These are phyloP conservation scores for Onychomys leucogaster DNA, from an alignment of 2,797 vertebrate genomes.

Conservation along the genomic window DNA sequence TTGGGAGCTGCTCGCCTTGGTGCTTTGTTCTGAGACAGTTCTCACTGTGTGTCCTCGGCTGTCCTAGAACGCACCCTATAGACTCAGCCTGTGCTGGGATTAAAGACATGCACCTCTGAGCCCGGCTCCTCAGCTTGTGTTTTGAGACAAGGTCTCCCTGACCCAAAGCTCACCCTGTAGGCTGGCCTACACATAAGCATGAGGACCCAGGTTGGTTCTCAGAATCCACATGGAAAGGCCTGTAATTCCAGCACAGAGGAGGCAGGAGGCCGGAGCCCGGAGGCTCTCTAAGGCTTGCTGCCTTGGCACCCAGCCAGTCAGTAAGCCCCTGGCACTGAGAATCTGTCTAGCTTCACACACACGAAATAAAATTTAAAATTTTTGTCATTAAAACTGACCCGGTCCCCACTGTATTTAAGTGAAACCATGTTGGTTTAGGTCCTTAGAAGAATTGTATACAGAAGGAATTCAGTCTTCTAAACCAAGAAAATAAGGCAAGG, in stretches of 20 bases:
- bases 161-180: neutral
- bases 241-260: neutral
- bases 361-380: too few species aligned
- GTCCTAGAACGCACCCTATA: neutral
- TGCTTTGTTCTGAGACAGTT: neutral
- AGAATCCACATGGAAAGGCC: neutral
- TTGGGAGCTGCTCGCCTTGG: neutral
- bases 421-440: neutral
- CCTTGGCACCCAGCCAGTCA: neutral
- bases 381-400: neutral
- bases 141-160: neutral
- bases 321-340: neutral
- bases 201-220: neutral
- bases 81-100: neutral
- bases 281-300: neutral
- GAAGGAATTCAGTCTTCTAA: conserved; percentile 9
- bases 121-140: neutral
- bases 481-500: neutral
- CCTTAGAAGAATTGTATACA: neutral
- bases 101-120: neutral
- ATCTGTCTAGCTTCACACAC: neutral
- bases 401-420: neutral
- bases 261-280: neutral
- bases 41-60: neutral
- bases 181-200: neutral